These are phyloP conservation scores for Aptenodytes patagonicus DNA, from an alignment of 2,113 vertebrate genomes.

Conservation along the genomic window DNA sequence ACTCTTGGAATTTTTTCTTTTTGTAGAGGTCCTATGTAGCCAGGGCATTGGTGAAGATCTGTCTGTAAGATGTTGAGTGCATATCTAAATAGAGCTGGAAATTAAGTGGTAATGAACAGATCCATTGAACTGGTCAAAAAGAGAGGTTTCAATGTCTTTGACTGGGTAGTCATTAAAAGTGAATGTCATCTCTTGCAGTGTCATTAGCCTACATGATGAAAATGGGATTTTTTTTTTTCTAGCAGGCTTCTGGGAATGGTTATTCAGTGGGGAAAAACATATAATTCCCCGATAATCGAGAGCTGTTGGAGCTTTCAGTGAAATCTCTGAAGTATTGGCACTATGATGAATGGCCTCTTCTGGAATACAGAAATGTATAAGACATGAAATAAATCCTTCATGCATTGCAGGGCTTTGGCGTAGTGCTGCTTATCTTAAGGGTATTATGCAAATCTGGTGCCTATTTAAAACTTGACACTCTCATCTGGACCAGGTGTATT, in stretches of 20 bases:
- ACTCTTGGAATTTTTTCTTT: not conserved
- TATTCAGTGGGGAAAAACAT: constrained; percentile 42
- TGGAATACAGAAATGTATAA: constrained; percentile 30
- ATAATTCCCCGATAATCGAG: constrained; percentile 54
- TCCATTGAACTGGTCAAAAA: constrained; percentile 1
- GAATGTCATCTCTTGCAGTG: constrained; percentile 13
- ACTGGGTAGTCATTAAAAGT: constrained; percentile 18
- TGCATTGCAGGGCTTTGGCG: constrained; percentile 8
- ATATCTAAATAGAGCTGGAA: not conserved
- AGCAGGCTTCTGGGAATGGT: constrained; percentile 38
- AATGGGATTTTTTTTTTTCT: not conserved
- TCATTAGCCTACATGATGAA: constrained; percentile 6
- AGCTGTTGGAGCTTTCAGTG: constrained; percentile 42
- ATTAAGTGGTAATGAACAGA: not conserved
- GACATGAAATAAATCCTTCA: constrained; percentile 51
- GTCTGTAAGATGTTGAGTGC: not conserved
- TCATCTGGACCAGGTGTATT: constrained; percentile 55
- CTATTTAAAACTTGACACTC: constrained; percentile 38
- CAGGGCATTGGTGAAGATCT: not conserved
- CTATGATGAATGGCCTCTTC: constrained; percentile 42
- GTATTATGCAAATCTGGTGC: constrained; percentile 48
- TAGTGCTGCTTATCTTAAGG: constrained; percentile 44
- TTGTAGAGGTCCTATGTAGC: not conserved
- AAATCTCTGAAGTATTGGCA: constrained; percentile 56
- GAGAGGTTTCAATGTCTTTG: constrained; percentile 10